phyloP scores from a whole-genome alignment of 2,113 vertebrate species.

The Alexandromys fortis region DNA sequence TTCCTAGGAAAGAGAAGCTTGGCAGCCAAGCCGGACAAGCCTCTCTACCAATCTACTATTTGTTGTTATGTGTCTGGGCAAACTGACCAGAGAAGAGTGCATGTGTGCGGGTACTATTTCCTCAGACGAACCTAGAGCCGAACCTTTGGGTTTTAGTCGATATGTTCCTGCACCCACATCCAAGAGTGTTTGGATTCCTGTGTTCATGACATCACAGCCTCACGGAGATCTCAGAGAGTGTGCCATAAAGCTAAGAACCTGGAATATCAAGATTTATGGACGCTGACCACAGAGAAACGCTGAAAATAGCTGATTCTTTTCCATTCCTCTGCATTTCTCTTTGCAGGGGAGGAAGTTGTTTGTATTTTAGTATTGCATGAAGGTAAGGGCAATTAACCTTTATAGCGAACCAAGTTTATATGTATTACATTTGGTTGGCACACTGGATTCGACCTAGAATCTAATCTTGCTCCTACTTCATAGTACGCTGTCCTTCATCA shows the following conservation, averaged over 20 bases:
- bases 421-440: rapidly evolving
- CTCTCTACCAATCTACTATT: background rate
- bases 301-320: background rate
- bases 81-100: background rate
- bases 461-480: background rate
- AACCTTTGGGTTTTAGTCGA: background rate
- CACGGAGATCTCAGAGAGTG: background rate
- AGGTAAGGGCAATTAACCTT: background rate
- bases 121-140: background rate
- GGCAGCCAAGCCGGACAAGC: background rate
- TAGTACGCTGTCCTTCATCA: background rate
- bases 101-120: rapidly evolving
- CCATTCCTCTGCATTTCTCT: background rate
- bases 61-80: background rate
- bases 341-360: background rate
- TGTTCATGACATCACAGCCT: background rate
- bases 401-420: background rate
- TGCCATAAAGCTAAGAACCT: background rate
- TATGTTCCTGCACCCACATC: too few species aligned
- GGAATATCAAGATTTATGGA: background rate
- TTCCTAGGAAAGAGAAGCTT: background rate
- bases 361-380: background rate
- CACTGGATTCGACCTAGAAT: too few species aligned
- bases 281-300: background rate
- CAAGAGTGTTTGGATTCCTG: background rate